phyloP scores from a whole-genome alignment of 2,888 invertebrate species.

The Holacanthella duospinosa region DNA sequence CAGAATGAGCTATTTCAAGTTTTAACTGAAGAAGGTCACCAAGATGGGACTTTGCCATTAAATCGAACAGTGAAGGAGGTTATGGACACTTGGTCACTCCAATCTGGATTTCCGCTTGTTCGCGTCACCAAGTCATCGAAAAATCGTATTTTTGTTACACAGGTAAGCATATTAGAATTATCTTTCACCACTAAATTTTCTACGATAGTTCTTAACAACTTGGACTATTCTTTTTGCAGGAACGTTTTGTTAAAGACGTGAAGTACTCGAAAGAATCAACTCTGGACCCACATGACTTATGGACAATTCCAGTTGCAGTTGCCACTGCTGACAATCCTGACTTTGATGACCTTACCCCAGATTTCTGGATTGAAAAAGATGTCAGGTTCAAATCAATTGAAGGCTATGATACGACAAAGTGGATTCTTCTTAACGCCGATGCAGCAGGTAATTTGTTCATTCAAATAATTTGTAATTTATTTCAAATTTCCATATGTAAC shows the following conservation, averaged over 20 bases:
- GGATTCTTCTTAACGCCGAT: conserved; percentile 21
- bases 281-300: conserved; percentile 12
- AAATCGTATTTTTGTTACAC: conserved; percentile 22
- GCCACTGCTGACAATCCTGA: conserved; percentile 11
- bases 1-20: conserved; percentile 30
- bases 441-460: conserved; percentile 19
- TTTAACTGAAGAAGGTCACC: conserved; percentile 15
- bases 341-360: conserved; percentile 9
- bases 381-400: not conserved
- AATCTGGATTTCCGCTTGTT: conserved; percentile 31
- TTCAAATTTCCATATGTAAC: not conserved
- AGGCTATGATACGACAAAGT: conserved; percentile 1
- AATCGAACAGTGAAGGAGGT: conserved; percentile 29
- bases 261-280: not conserved
- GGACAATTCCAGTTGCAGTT: conserved; percentile 19
- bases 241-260: conserved; percentile 14
- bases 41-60: conserved; percentile 14
- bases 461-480: too few relatives aligned
- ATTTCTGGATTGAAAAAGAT: conserved; percentile 19
- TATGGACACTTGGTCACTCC: conserved; percentile 36
- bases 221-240: too few relatives aligned
- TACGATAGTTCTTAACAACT: too few relatives aligned
- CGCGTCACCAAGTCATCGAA: conserved; percentile 20
- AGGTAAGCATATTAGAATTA: too few relatives aligned
- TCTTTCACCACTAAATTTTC: too few relatives aligned